These are phyloP conservation scores for Callospermophilus lateralis DNA, from an alignment of 2,113 vertebrate species.

Conservation along the genomic window DNA sequence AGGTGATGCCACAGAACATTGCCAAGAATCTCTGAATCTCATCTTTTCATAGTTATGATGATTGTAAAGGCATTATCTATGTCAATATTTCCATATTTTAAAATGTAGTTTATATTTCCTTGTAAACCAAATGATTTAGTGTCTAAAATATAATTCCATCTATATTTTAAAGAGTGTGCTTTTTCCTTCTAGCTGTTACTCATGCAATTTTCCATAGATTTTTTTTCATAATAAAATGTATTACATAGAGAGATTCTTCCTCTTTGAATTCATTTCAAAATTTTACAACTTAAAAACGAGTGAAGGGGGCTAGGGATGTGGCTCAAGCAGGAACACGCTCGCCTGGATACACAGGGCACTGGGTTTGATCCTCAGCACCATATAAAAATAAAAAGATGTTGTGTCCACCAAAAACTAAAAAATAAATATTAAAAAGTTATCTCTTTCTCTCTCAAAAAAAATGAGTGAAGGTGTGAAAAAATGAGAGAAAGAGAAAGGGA, in stretches of 20 bases:
- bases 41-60: not conserved
- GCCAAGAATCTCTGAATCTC: not conserved
- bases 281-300: not conserved
- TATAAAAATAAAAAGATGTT: too few species aligned
- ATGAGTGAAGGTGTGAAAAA: not conserved
- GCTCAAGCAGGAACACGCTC: too few species aligned
- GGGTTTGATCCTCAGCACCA: too few species aligned
- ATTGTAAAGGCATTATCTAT: not conserved
- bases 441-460: not conserved
- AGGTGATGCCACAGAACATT: not conserved
- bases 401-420: too few species aligned
- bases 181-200: not conserved
- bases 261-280: slow-evolving; percentile 22
- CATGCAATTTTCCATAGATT: not conserved
- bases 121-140: not conserved
- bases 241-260: not conserved
- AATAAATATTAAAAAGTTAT: too few species aligned
- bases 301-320: too few species aligned
- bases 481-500: not conserved
- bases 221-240: slow-evolving; percentile 23
- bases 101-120: slow-evolving; percentile 16
- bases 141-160: not conserved
- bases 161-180: too few species aligned
- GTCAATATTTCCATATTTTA: not conserved
- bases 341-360: too few species aligned